A percentile compares a stretch with the other conserved stretches of the same genome.
phyloP scores from a whole-genome alignment of 2,888 invertebrate genomes.

The Cephus rjabovi region DNA sequence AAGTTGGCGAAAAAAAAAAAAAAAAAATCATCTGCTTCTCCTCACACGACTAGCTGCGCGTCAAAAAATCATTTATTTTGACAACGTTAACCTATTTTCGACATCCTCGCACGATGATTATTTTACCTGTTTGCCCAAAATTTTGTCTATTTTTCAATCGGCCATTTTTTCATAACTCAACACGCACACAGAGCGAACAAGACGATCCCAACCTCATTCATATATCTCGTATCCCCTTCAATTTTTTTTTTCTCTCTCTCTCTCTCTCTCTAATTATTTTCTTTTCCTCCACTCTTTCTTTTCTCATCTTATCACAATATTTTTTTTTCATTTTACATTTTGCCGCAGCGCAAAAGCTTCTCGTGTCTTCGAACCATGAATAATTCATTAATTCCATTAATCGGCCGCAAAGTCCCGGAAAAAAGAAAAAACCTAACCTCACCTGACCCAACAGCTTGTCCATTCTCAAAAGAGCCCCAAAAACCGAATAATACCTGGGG shows the following conservation, averaged over 20 bases:
- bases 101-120: conserved; percentile 7
- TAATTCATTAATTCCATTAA: background rate
- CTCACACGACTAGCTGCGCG: background rate
- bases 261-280: conserved; percentile 18
- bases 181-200: background rate
- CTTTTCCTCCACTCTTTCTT: background rate
- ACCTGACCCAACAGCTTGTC: background rate
- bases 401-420: background rate
- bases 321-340: conserved; percentile 12
- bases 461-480: background rate
- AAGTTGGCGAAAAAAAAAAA: background rate
- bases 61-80: background rate
- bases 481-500: background rate
- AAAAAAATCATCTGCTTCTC: background rate
- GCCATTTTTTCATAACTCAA: conserved; percentile 25
- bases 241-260: conserved; percentile 18
- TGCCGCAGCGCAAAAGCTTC: background rate
- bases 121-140: conserved; percentile 19
- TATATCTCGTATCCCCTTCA: background rate
- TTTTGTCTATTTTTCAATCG: conserved; percentile 25
- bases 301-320: conserved; percentile 9
- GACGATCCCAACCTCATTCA: background rate
- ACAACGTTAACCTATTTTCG: background rate
- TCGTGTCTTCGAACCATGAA: background rate
- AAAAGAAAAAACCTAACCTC: background rate